Evolutionary conservation across 2,888 invertebrate genomes (phyloP), one percentile per base, ranked within the genome.

Genomic region (Phortica magna): DNA sequence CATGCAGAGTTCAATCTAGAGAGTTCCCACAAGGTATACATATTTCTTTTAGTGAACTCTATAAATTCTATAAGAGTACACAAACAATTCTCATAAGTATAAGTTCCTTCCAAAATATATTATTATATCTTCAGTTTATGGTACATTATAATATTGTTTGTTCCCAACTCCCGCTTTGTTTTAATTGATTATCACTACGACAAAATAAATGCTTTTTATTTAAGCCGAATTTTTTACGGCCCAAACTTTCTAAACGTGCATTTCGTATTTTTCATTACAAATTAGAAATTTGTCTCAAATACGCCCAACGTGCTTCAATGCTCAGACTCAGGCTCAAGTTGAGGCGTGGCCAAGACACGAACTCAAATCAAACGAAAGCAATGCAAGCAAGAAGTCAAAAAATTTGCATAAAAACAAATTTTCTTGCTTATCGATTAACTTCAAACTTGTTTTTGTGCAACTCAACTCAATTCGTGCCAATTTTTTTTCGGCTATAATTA

Each of bases 241-340:
- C 48, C 7, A 9, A 77, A 83, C 83, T 83, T 83, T 83, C 83
- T 83, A 83, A 82, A 82, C 67, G 71, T 61, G 65, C 43, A 72
- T 41, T 53, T 61, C 75, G 67, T 73, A 76, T 80, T 79, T 78
- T 82, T 83, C 81, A 80, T 80, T 83, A 79, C 83, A 83, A 83
- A 83, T 83, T 83, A 79, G 78, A 83, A 83, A 82, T 82, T 81
- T 83, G 80, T 83, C 83, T 79, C 73, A 43, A 53, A 73, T 7
- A 78, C 76, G 67, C 64, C 71, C 75, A 75, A 9, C 81, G 79
- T 76, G 76, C 77, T 75, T 14, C 2, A 48, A 0, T 48, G 48
- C 48, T 80, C 31, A 31, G 31, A 31, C 31, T 31, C n/a, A n/a
- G n/a, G n/a, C n/a, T n/a, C n/a, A n/a, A n/a, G 31, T 31, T 31